Percentiles rank a stretch among this genome's conserved stretches.
Conservation (phyloP, 1,140 invertebrate species). For the Zaprionus africanus region DNA sequence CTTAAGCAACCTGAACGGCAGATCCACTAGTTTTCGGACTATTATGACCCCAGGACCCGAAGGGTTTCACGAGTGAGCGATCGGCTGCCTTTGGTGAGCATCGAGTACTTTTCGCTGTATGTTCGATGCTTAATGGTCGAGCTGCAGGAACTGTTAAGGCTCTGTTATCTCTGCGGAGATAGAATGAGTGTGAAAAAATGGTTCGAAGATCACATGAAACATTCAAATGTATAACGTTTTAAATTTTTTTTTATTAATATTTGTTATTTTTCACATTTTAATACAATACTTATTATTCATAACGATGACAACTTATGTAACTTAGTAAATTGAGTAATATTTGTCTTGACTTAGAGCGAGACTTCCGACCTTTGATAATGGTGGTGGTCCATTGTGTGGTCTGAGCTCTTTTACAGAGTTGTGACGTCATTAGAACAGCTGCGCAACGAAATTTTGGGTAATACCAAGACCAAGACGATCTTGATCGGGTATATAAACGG, state of each 20-base stretch:
- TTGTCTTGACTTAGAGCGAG: too few species aligned
- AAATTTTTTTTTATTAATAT: too few species aligned
- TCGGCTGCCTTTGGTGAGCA: too few species aligned
- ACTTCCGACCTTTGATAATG: too few species aligned
- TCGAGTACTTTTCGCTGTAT: too few species aligned
- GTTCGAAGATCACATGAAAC: not conserved
- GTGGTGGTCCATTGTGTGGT: not conserved
- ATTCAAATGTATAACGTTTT: not conserved
- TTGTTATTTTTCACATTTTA: not conserved
- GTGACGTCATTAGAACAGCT: slow-evolving; percentile 15
- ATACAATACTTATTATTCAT: not conserved
- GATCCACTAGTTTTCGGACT: not conserved
- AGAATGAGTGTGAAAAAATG: not conserved
- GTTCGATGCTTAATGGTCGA: too few species aligned
- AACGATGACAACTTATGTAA: too few species aligned
- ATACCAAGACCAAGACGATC: not conserved
- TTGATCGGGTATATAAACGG: slow-evolving; percentile 1
- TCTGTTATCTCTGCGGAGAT: too few species aligned
- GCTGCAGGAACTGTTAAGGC: too few species aligned
- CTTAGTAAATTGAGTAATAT: too few species aligned
- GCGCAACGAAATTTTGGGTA: slow-evolving; percentile 2
- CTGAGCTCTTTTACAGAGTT: not conserved
- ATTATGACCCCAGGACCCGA: too few species aligned
- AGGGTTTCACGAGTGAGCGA: too few species aligned
- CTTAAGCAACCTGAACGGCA: not conserved